Conservation (phyloP, 2,113 vertebrate species). For the Eupsittula cactorum region DNA sequence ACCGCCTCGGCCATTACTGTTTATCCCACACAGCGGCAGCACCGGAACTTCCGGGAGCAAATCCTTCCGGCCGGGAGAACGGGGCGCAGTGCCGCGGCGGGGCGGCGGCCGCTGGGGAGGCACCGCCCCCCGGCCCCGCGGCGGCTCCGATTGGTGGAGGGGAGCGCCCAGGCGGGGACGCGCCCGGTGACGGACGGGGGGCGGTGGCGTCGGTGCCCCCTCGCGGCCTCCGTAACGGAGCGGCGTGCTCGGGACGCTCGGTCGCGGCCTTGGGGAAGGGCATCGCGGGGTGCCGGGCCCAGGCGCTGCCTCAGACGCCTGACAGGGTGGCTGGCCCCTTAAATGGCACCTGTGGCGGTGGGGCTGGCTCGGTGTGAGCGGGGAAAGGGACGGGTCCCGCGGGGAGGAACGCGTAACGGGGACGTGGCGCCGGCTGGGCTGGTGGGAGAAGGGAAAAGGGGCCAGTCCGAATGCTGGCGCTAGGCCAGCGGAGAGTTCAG, state of each 20-base stretch:
- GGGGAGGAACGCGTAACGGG: fast-evolving
- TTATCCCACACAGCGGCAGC: constrained; percentile 76
- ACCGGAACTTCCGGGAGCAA: constrained; percentile 80
- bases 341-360: background rate
- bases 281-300: background rate
- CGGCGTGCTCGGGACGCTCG: background rate
- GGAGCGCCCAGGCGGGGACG: background rate
- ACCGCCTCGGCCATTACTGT: constrained; percentile 83
- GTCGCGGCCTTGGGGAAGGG: background rate
- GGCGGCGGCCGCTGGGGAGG: no score
- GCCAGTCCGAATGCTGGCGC: fast-evolving
- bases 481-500: fast-evolving
- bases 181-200: background rate
- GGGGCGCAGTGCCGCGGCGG: background rate
- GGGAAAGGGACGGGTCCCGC: background rate
- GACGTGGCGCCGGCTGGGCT: background rate
- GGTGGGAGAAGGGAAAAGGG: fast-evolving
- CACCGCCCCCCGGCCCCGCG: background rate
- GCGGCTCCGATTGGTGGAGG: background rate
- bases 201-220: fast-evolving
- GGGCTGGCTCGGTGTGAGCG: background rate
- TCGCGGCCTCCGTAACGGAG: background rate
- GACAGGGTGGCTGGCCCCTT: background rate
- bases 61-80: constrained; percentile 71
- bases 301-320: background rate